Evolutionary conservation across 1,140 invertebrate species (phyloP), one percentile per base, ranked within the genome.

Genomic region (Drosophila prosaltans): DNA sequence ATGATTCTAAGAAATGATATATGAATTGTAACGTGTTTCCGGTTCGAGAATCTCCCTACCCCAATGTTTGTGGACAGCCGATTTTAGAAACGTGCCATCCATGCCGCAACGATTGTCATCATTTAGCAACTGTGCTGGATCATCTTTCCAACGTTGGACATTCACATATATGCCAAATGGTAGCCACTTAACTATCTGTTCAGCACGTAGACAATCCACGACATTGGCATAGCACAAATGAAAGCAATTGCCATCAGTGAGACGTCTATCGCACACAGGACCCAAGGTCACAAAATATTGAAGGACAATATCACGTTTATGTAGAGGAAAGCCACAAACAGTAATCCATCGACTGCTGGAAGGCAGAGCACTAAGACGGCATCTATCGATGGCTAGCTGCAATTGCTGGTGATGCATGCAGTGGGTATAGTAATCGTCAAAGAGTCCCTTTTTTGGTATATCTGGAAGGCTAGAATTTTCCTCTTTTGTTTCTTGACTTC

Each of bases 381-480:
- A 41, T 11, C 4, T 11, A 32, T n/a, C 28, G 4, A 16, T 28
- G 21, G 6, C 21, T 9, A 43, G 40, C 2, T 16, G 5, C 36
- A 11, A 1, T 26, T 30, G 21, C 5, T 24, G 39, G 10, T 9
- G 32, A 30, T 24, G 11, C 3, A 10, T 1, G 3, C 6, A 39
- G 2, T 43, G 11, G n/a, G 16, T 21, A 43, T 62, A 62, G 24
- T 28, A 45, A 62, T 45, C 24, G 21, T 45, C 60, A 24, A 62
- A 62, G 10, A 62, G 60, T 45, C 60, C 60, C 1, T 6, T 9
- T 30, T 10, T 41, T 9, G 60, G 60, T 26, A 59, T 59, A 24
- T 0, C 6, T 0, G 9, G n/a, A 26, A n/a, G 11, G 1, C 2
- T 1, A 21, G 11, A 8, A 21, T 9, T 9, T 39, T 58, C 10